Evolutionary conservation across 2,888 invertebrate species (phyloP).

Genomic region (Parnassius apollo): DNA sequence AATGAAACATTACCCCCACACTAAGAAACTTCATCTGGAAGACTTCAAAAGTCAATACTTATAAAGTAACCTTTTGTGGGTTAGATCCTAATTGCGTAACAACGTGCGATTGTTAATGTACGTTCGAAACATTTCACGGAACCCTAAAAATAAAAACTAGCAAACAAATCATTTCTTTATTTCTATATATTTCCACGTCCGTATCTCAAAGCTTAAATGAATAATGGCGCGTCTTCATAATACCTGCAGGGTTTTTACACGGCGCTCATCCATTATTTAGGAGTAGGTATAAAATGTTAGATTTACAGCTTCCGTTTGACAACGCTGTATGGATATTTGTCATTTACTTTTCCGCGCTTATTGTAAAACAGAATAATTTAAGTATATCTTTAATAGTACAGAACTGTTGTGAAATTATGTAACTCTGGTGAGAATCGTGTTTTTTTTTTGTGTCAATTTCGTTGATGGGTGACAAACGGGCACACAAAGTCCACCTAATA

Average conservation of each 20-base stretch:
- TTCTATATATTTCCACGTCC: slow-evolving; percentile 2
- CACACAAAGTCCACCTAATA: too few relatives aligned
- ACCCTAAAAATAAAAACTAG: neutral
- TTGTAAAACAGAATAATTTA: slow-evolving; percentile 9
- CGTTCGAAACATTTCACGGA: neutral
- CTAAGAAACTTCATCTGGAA: too few relatives aligned
- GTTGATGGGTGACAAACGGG: too few relatives aligned
- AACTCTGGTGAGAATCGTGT: too few relatives aligned
- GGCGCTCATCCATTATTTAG: slow-evolving; percentile 70
- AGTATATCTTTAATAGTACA: too few relatives aligned
- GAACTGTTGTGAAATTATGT: too few relatives aligned
- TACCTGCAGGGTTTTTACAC: slow-evolving; percentile 57
- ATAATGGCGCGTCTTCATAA: slow-evolving; percentile 64
- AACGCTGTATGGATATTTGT: slow-evolving; percentile 40
- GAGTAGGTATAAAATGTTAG: slow-evolving; percentile 54
- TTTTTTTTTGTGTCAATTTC: too few relatives aligned
- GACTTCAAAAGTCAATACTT: too few relatives aligned
- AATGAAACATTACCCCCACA: too few relatives aligned
- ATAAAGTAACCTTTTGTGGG: too few relatives aligned
- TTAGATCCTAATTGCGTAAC: too few relatives aligned
- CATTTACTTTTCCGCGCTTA: slow-evolving; percentile 28
- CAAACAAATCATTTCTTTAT: slow-evolving; percentile 9
- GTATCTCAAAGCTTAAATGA: slow-evolving; percentile 57
- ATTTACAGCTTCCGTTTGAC: slow-evolving; percentile 62
- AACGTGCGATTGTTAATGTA: too few relatives aligned